Evolutionary conservation across 2,888 invertebrate genomes (phyloP), one percentile per base, ranked within the genome.

Genomic region (Choreutis nemorana): DNA sequence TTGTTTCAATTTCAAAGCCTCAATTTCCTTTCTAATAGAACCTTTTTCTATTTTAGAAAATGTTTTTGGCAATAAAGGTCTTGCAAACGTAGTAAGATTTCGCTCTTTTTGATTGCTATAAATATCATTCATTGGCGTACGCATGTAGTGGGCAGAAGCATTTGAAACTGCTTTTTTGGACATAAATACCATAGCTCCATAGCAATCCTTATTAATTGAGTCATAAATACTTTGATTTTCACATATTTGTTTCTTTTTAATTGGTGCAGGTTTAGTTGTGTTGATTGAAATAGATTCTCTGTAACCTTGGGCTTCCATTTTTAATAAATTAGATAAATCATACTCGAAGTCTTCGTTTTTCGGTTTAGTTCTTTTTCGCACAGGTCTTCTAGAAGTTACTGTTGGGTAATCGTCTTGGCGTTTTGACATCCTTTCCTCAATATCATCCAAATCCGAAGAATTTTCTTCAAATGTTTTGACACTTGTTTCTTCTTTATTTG

Each of bases 311-410:
- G 73, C 73, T 58, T 79, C 78, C 62, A 67, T 58, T 57, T 82
- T 83, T 20, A 82, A 51, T 30, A 83, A 55, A 59, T 80, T 81
- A 3, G 84, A 83, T 39, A 87, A 63, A 63, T 88, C 88, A 48
- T 88, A 89, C 41, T 88, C 84, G 53, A 88, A 89, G 62, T 89
- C 88, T 48, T 84, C 85, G 49, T 84, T 81, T 38, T 84, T 81
- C 5, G 82, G 81, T 55, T 84, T 87, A 1, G 84, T 75, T 37
- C 84, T 83, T 55, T 86, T 86, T 21, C 88, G 78, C 8, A 85
- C 81, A 2, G 87, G 87, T 38, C 86, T 71, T 28, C 75, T 60
- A 5, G 66, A 67, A n/a, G 64, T 54, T 12, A 66, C 55, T 5
- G 66, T 47, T 9, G 51, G 33, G 2, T 34, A 33, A 21, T 47